Base-by-base conservation (phyloP, 2,113 vertebrate genomes). In the Sula dactylatra region DNA sequence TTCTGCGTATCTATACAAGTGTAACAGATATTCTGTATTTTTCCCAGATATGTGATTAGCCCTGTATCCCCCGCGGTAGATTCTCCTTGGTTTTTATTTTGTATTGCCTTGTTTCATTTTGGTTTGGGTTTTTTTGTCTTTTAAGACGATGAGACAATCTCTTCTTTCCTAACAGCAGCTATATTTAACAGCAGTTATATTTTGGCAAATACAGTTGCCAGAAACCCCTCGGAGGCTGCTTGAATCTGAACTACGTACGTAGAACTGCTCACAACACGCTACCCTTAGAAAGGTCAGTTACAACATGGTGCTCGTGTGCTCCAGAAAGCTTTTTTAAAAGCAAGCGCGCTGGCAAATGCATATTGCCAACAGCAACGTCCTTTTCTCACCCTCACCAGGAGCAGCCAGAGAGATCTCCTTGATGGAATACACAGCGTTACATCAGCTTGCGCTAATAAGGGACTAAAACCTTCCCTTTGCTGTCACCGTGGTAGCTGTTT, bases 301-400 rank as follows among this genome's bases (percentile, higher is more conserved):
- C 38, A 15, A 7, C 47, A 12, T 29, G 4, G 61, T 6, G 4
- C 24, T 16, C 2, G 11, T 29, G 29, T 16, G n/a, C 69, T 52
- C 52, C 24, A 21, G 34, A 11, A 26, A 32, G 12, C 7, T 27
- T 31, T n/a, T 25, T 6, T 4, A 11, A 45, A 36, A 24, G 50
- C 19, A 36, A 42, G 42, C 2, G 7, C n/a, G 5, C 14, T 13
- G 24, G 64, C 22, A 31, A 9, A 22, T 1, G 22, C 2, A 0
- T 10, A 2, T 10, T 54, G 77, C 50, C 56, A 15, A 20, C 11
- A 45, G 45, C 59, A 45, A 2, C 1, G 16, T 13, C 12, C 31
- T 15, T 19, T 29, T 15, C 44, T 44, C 14, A 5, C 7, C 25
- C 40, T 17, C 16, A 6, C 15, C 50, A 18, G 16, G 12, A 42